Conservation (phyloP, 2,797 vertebrate genomes). For the Macropus fuliginosus region DNA sequence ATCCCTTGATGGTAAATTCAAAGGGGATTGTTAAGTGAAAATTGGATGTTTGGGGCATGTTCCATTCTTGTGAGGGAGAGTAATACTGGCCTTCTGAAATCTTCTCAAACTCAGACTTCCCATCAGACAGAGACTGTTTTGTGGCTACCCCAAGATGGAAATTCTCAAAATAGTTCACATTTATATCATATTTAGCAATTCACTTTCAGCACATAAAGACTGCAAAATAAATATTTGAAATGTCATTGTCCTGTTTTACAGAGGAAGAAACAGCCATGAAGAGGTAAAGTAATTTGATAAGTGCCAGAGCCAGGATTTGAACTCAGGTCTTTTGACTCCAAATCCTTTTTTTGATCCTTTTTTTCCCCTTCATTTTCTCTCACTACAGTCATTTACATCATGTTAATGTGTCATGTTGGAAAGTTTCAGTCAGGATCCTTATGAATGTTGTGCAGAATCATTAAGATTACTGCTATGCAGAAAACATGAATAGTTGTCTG, state of each 20-base stretch:
- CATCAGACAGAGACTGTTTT: not conserved
- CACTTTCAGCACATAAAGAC: not conserved
- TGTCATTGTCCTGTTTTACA: not conserved
- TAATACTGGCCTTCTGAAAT: not conserved
- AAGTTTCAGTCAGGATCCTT: not conserved
- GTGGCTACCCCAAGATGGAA: not conserved
- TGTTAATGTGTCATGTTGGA: not conserved
- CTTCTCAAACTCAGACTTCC: not conserved
- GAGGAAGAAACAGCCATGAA: not conserved
- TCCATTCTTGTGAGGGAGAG: not conserved
- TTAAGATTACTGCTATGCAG: not conserved
- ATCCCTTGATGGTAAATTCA: not conserved
- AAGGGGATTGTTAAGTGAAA: not conserved
- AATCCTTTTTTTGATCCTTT: not conserved
- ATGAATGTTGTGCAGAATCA: not conserved
- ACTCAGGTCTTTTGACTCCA: not conserved
- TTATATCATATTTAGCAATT: not conserved
- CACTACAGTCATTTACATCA: not conserved
- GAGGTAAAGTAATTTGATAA: not conserved
- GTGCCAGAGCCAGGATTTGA: not conserved
- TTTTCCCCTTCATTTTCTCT: not conserved
- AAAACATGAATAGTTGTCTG: not conserved
- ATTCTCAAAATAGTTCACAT: not conserved
- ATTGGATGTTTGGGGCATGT: not conserved
- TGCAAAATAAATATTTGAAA: not conserved